Base-by-base conservation (phyloP, 2,113 vertebrate genomes). In the Sprattus sprattus region DNA sequence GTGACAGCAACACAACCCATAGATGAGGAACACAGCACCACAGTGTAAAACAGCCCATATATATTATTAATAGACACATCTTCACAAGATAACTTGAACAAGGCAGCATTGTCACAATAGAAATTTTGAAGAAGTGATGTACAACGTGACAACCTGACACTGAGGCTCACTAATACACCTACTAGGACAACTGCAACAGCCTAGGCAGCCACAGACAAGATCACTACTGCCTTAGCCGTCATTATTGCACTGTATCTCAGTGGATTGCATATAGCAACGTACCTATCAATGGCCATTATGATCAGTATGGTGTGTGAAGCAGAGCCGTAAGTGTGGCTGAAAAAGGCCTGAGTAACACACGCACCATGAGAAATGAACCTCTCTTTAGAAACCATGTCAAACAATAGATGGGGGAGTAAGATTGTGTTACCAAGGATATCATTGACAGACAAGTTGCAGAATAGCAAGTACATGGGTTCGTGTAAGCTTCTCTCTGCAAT, bases 401-500 rank as follows among this genome's bases (percentile, higher is more conserved):
- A 84, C 10, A 95, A 83, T 32, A 94, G 44, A 0, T 13, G 89
- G 47, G 93, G 93, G 0, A 94, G 0, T 5, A 94, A 46, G 0
- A 28, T 3, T 2, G 92, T 87, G 6, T 88, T 88, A 0, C 91
- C 92, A 0, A 94, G 84, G 0, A 64, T 78, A 4, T 95, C 93
- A 3, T 92, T 93, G 8, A 94, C 13, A 0, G 91, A 89, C 45
- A 95, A 85, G 88, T 93, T 95, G 25, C 92, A 93, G 85, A 92
- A 91, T 0, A 95, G 91, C 45, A 95, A 85, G 25, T 94, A 93
- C 94, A 95, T 94, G 50, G 94, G 93, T 83, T 93, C 87, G 13
- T 94, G 93, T 10, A 94, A 91, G 81, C 88, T 92, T n/a, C 82
- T 90, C 22, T 94, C 86, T 3, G 82, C 18, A 3, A 8, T 60